Base-by-base conservation (phyloP, 2,797 vertebrate species). In the Synanceia verrucosa region DNA sequence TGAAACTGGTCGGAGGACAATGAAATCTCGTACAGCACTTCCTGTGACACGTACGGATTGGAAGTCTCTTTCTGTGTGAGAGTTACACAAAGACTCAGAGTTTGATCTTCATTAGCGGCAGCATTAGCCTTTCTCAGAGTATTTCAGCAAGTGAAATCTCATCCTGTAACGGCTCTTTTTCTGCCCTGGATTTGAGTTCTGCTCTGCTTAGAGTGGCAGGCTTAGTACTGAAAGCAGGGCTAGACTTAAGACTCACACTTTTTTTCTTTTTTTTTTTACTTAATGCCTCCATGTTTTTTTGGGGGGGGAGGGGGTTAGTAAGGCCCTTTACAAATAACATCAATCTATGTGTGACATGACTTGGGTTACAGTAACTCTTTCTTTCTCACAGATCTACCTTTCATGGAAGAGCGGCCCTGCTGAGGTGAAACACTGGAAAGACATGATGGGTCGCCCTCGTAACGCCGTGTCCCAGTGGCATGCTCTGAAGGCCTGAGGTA, bases 391-490 rank as follows among this genome's bases (percentile, higher is more conserved):
- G 98, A 99, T 99, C 87, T 99, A 99, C 92, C 95, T 99, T 78
- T 99, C 98, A 21, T 99, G 98, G 98, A 99, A 99, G 94, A 99
- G 98, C 14, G 98, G 98, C 65, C 97, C 97, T 0, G 97, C 96
- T 1, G 98, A 99, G 88, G 98, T 99, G 70, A 98, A 98, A 86
- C 98, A 99, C 93, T 99, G 98, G 98, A 99, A 99, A 92, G 98
- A 99, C 92, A 99, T 99, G 98, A 97, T 99, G 73, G 96, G 96
- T 68, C 96, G 95, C 41, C 97, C 97, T 48, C 96, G 98, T 81
- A 95, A 96, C 69, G 93, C 96, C 0, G 98, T 99, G 90, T 96
- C 98, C 81, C 98, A 99, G 91, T 99, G 98, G 98, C 98, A 99
- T 63, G 95, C 98, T 91, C 95, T 99, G 76, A 99, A 99, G 89